phyloP scores from a whole-genome alignment of 2,888 invertebrate species.

The Eristalinus aeneus region DNA sequence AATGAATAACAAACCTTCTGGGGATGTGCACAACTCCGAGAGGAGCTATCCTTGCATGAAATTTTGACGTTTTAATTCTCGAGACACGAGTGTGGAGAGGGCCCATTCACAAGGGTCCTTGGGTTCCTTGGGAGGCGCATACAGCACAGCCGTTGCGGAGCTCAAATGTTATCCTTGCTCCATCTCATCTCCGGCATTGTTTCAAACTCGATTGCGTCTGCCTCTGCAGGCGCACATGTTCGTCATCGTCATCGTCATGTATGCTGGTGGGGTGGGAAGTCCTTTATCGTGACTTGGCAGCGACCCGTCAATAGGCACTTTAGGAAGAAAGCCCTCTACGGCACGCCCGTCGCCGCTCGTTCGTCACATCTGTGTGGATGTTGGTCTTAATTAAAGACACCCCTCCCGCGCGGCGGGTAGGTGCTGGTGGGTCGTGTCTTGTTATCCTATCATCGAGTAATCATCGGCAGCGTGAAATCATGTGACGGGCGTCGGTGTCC shows the following conservation, averaged over 20 bases:
- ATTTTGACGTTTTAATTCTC: constrained; percentile 46
- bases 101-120: background rate
- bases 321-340: background rate
- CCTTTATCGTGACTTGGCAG: constrained; percentile 30
- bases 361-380: constrained; percentile 15
- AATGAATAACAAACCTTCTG: constrained; percentile 44
- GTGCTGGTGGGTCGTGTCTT: constrained; percentile 11
- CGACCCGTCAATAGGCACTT: constrained; percentile 45
- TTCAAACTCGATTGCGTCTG: constrained; percentile 11
- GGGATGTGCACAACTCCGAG: constrained; percentile 27
- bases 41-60: constrained; percentile 32
- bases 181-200: constrained; percentile 25
- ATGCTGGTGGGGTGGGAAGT: background rate
- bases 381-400: constrained; percentile 48
- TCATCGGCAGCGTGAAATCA: constrained; percentile 36
- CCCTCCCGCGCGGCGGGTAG: background rate
- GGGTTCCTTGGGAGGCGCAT: background rate
- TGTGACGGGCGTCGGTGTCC: constrained; percentile 43
- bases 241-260: background rate
- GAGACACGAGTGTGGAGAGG: background rate
- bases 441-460: constrained; percentile 58
- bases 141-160: constrained; percentile 7
- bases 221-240: background rate
- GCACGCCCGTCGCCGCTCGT: background rate
- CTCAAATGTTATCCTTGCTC: constrained; percentile 12